Base-by-base conservation (phyloP, 2,888 invertebrate genomes). In the Leuctra nigra region DNA sequence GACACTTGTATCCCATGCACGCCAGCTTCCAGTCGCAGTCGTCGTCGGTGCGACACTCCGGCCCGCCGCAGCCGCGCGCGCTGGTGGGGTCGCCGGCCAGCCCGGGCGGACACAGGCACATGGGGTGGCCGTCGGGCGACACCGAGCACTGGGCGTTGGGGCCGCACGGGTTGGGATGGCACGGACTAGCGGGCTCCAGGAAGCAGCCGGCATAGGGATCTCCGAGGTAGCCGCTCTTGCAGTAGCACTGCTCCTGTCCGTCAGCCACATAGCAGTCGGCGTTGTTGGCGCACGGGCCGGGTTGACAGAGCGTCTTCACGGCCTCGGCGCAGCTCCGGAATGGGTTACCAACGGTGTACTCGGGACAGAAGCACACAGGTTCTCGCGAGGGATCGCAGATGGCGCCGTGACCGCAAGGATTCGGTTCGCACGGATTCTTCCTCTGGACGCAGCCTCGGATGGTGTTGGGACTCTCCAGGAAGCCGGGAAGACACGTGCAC, bases 291-390 rank as follows among this genome's bases (percentile, higher is more conserved):
- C 91, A 91, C 1, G 89, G 88, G 9, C 90, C 90, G 9, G 91
- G 91, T 69, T 81, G 80, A 66, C 91, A 91, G 9, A 90, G 73
- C 6, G 82, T 75, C 58, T 78, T 74, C 1, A 81, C 76, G 59
- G 80, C 76, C 29, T 81, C 69, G 62, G 79, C 75, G 67, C 91
- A 92, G 61, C 80, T 79, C 66, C 82, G 83, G 68, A 86, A 91
- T 13, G 91, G 90, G 76, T 92, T 91, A 64, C 91, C 93, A 59
- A 86, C 75, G 11, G 84, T 83, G 61, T 84, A 83, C 62, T 83
- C 83, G n/a, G 91, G 87, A 68, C 94, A 94, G 70, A 84, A 88
- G 71, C 94, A 94, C 13, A 87, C 82, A 18, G 91, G 91, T 62
- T 78, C 78, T 65, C 85, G 80, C 58, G 83, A 81, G 22, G 87